Conservation (phyloP, 2,797 vertebrate species). For the Cephalopachus bancanus region DNA sequence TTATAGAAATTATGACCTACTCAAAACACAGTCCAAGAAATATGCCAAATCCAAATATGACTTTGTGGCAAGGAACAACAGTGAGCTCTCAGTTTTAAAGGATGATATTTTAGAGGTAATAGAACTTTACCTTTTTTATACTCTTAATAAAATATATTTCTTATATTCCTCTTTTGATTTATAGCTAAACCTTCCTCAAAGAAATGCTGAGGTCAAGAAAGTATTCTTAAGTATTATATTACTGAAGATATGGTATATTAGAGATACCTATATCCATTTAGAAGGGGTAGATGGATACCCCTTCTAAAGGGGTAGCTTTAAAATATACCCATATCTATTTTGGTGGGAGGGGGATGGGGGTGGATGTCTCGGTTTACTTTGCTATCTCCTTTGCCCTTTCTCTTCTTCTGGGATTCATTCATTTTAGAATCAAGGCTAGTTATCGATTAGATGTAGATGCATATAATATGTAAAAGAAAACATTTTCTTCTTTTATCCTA, state of each 20-base stretch:
- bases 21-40: conserved; percentile 89
- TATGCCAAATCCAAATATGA: conserved; percentile 97
- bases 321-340: neutral
- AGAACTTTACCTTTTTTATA: neutral
- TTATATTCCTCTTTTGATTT: neutral
- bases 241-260: neutral
- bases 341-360: fast-evolving
- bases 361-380: neutral
- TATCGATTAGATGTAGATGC: neutral
- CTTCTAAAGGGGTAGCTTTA: neutral
- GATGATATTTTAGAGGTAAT: conserved; percentile 97
- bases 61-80: conserved; percentile 96
- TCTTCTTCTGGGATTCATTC: neutral
- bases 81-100: conserved; percentile 96
- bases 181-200: conserved; percentile 5
- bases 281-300: neutral
- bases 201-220: neutral
- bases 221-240: conserved; percentile 13
- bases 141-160: conserved; percentile 24
- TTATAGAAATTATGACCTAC: conserved; percentile 91
- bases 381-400: neutral
- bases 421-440: conserved; percentile 18
- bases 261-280: neutral
- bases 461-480: neutral
- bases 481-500: neutral